Evolutionary conservation across 2,888 invertebrate species (phyloP), one percentile per base, ranked within the genome.

Genomic region (Lapara coniferarum): DNA sequence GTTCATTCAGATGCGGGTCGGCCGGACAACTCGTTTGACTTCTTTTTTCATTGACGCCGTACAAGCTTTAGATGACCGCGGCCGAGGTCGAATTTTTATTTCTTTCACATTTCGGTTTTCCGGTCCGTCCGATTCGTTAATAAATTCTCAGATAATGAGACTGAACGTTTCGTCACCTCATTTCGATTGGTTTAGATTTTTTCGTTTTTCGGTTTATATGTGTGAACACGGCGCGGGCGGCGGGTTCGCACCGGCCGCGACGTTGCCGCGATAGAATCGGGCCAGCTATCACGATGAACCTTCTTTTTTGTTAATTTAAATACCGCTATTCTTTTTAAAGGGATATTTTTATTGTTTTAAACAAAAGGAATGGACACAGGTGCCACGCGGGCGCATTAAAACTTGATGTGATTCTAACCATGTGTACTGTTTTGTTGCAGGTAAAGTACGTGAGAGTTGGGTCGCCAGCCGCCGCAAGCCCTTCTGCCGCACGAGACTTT

Each of bases 101-200:
- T 93, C 90, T 92, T 93, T 92, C 91, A 91, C 92, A 91, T 93
- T 92, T 93, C 78, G 92, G 93, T 93, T 93, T 93, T 92, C 93
- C 93, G 93, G 93, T 93, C 92, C 87, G 86, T 79, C 77, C 92
- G 92, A 92, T 92, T 93, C 93, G 93, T 93, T 93, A 93, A 93
- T 93, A 93, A 93, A 93, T 93, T 93, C 93, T 90, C 92, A 92
- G 93, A 93, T 93, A 93, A 93, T 93, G 93, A 93, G 92, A 92
- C 92, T 92, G 93, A 93, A 92, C 93, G 93, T 93, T 93, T 93
- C 93, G 92, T 93, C 93, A 93, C 93, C 93, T 93, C 93, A 86
- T 89, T 92, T 91, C 91, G 92, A 93, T 93, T 92, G 92, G 90
- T 90, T 89, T 89, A 84, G 85, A 84, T 86, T 90, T 89, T 88